Evolutionary conservation across 1,140 invertebrate genomes (phyloP), one percentile per base, ranked within the genome.

Genomic region (Drosophila nikananu): DNA sequence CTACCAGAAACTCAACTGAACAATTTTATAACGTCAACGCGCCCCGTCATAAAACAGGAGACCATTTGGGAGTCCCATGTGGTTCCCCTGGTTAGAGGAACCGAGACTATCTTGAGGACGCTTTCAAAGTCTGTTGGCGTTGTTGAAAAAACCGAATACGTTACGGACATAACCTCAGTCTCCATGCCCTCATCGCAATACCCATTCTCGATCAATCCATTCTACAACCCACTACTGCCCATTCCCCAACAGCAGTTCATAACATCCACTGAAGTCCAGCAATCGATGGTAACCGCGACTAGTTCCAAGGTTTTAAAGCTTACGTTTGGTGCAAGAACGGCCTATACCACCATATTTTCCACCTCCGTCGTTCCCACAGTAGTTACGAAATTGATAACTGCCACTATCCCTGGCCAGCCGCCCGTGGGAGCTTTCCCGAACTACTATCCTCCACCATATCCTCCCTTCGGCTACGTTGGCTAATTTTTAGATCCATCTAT

Each of bases 261-360:
- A 6, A 97, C 96, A n/a, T 96, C 96, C 0, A 97, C 97, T 0
- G 94, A 97, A 17, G 94, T 97, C 1, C 95, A 97, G 48, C 96
- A 97, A 79, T 97, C 97, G 0, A 93, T 97, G 76, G 95, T 97
- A 7, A 97, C 96, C 2, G 94, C 96, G 57, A 97, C 97, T 0
- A 95, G 97, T 37, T 97, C 96, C 51, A 96, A 97, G 93, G 94
- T 98, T 21, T 93, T 98, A 21, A 97, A 97, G 90, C 93, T 98
- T 15, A 97, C 97, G 2, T 98, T 98, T 91, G 97, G 97, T 7
- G 97, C 97, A 23, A 97, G 97, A 86, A 97, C 97, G 0, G 96
- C 97, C 0, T 97, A 96, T 83, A 98, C 97, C 1, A 98, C 97
- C 1, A 93, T 98, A 27, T 98, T 96, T 86, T 97, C 96, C 0